Conservation (phyloP, 2,113 vertebrate species). For the Cichladusa arquata region DNA sequence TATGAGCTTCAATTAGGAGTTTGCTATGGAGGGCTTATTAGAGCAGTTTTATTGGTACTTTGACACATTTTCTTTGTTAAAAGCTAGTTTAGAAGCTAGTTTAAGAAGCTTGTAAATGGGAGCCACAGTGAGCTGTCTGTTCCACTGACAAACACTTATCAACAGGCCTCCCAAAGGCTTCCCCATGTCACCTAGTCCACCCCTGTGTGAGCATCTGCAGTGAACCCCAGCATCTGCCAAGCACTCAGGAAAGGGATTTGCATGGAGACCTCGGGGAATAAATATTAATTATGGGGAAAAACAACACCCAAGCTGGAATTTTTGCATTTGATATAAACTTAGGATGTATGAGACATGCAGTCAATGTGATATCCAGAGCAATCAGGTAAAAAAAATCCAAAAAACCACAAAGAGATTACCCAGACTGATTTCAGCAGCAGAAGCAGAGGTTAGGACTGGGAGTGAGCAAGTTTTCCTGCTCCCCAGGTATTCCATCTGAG, state of each 20-base stretch:
- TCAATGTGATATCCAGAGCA: background rate
- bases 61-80: slow-evolving; percentile 77
- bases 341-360: background rate
- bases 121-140: slow-evolving; percentile 58
- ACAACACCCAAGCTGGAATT: background rate
- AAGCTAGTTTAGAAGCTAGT: slow-evolving; percentile 74
- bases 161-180: slow-evolving; percentile 33
- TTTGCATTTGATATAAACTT: background rate
- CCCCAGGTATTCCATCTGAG: background rate
- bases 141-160: slow-evolving; percentile 29
- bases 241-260: background rate
- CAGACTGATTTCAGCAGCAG: background rate
- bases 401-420: background rate
- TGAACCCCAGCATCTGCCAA: background rate
- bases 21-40: slow-evolving; percentile 71
- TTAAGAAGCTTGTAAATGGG: slow-evolving; percentile 72
- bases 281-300: background rate
- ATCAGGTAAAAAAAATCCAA: background rate
- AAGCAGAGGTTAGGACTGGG: background rate
- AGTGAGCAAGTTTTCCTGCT: background rate
- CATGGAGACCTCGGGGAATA: background rate
- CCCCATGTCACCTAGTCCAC: background rate
- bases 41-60: slow-evolving; percentile 72
- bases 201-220: background rate
- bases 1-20: slow-evolving; percentile 70